Conservation (phyloP, 2,113 vertebrate genomes). For the Laticauda laticaudata region DNA sequence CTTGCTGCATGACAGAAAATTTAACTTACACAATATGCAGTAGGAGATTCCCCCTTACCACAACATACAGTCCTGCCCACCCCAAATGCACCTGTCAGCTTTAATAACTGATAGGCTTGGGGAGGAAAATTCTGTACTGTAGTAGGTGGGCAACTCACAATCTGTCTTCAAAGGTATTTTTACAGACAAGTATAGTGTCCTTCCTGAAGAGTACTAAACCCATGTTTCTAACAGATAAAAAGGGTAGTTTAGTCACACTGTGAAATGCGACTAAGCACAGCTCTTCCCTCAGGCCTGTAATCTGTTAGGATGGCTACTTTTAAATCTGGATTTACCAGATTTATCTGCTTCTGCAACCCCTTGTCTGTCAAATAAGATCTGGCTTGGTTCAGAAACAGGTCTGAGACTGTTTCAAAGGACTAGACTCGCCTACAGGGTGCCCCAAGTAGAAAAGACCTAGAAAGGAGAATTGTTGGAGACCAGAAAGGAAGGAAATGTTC, state of each 20-base stretch:
- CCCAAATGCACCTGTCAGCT: neutral
- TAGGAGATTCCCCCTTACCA: neutral
- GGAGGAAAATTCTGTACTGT: neutral
- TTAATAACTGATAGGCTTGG: neutral
- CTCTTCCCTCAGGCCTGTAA: neutral
- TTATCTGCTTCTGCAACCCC: neutral
- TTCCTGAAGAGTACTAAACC: neutral
- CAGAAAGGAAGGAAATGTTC: neutral
- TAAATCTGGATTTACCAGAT: neutral
- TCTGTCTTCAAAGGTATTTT: neutral
- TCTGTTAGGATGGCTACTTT: neutral
- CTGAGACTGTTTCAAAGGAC: neutral
- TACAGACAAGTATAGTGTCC: neutral
- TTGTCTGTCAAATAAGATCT: neutral
- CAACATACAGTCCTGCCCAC: neutral
- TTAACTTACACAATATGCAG: neutral
- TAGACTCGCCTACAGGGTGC: neutral
- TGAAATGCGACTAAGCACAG: neutral
- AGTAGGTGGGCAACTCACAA: neutral
- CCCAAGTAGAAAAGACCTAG: neutral
- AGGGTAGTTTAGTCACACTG: neutral
- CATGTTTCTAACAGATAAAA: neutral
- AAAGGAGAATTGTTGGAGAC: neutral
- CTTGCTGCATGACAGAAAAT: neutral
- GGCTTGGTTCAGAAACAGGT: neutral